Base-by-base conservation (phyloP, 2,113 vertebrate genomes). In the Pollimyrus isidori region DNA sequence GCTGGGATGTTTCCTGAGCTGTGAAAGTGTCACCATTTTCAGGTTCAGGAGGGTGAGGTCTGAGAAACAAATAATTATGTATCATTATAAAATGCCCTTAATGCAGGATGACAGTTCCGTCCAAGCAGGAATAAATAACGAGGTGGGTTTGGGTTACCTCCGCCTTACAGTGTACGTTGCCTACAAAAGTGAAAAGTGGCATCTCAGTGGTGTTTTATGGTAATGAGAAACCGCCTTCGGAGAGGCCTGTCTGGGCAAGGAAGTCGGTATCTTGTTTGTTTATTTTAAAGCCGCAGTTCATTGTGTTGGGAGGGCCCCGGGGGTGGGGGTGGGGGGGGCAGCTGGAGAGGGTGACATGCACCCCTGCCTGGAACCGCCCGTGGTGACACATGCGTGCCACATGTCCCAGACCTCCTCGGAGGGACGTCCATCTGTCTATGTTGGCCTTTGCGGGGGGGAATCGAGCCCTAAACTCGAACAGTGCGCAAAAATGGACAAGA, bases 71-170 rank as follows among this genome's bases (percentile, higher is more conserved):
- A 90, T 48, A 35, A 80, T 19, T 42, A 42, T 17, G 13, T 17
- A 19, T 80, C 90, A 90, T 92, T 91, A 89, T 89, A 84, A 91
- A 91, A 93, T 39, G n/a, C 49, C 89, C 88, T 88, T 82, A 90
- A 53, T 88, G 89, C 65, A 87, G 90, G 76, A 52, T 83, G 58
- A 76, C 10, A 35, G 90, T 90, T 88, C 52, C 82, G 88, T 73
- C 17, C n/a, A 87, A 85, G 89, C 87, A 42, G 26, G 7, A 50
- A 86, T 76, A 90, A 90, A 90, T 88, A 83, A 83, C 42, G 19
- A 89, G 84, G 13, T 15, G 56, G 23, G 7, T 62, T n/a, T 7
- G 4, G 56, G n/a, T 91, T 84, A n/a, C 46, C 53, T 69, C 65
- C 84, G 62, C 45, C 56, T 87, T 56, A 88, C 17, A 89, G 48